Percentiles rank a stretch among this genome's conserved stretches.
Evolutionary conservation across 2,113 vertebrate genomes (phyloP).

Genomic region (Saguinus imperator): DNA sequence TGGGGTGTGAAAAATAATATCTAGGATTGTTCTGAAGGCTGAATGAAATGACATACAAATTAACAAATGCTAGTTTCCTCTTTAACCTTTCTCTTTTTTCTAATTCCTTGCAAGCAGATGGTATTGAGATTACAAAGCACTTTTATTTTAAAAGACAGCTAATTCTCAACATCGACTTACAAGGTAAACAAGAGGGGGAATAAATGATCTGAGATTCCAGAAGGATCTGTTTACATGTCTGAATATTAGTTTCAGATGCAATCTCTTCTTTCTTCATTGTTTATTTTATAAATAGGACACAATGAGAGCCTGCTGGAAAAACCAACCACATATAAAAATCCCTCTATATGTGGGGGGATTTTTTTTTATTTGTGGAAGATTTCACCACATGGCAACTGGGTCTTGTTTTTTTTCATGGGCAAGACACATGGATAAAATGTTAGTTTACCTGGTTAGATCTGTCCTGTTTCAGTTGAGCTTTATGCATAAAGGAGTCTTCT

Average conservation of each 20-base stretch:
- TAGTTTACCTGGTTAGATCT: background rate
- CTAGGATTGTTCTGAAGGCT: background rate
- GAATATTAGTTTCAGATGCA: background rate
- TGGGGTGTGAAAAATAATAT: background rate
- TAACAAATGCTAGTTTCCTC: background rate
- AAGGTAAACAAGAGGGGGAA: background rate
- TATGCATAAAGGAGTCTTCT: background rate
- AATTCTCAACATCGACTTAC: background rate
- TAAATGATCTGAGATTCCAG: background rate
- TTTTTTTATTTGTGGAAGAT: background rate
- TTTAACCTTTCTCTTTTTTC: background rate
- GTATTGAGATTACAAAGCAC: background rate
- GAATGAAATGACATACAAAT: background rate
- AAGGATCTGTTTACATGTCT: background rate
- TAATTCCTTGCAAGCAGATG: background rate
- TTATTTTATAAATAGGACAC: background rate
- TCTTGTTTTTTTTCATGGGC: background rate
- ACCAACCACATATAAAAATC: background rate
- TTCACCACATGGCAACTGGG: background rate
- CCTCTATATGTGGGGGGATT: background rate
- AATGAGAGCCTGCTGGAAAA: background rate
- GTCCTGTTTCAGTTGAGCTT: background rate
- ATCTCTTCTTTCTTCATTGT: background rate
- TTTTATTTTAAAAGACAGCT: constrained; percentile 7
- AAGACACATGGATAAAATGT: background rate